phyloP scores from a whole-genome alignment of 2,888 invertebrate genomes.

The Spialia ferax region DNA sequence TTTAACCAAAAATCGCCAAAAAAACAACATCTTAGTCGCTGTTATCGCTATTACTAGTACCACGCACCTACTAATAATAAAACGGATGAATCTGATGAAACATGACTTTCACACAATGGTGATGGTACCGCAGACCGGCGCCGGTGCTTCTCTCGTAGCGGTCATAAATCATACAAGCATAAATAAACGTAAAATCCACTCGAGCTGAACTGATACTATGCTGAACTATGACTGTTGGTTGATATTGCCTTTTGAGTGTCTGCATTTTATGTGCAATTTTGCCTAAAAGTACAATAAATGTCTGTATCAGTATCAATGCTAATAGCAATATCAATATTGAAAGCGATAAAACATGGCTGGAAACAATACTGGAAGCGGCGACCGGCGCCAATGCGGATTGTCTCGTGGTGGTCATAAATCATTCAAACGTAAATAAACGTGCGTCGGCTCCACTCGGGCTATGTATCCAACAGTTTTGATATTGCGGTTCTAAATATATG shows the following conservation, averaged over 20 bases:
- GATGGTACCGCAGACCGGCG: constrained; percentile 12
- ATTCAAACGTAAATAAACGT: constrained; percentile 33
- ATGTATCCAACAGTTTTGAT: neutral
- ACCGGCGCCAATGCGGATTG: constrained; percentile 24
- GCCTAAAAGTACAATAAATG: too few species aligned
- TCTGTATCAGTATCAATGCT: neutral
- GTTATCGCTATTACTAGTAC: too few species aligned
- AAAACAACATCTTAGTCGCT: too few species aligned
- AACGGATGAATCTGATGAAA: too few species aligned
- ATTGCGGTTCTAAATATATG: neutral
- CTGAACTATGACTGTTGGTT: constrained; percentile 3
- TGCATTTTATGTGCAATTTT: neutral
- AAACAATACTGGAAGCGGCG: constrained; percentile 13
- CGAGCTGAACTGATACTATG: too few species aligned
- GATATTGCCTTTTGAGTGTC: neutral
- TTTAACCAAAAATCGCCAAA: too few species aligned
- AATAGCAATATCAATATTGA: neutral
- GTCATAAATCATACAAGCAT: constrained; percentile 32
- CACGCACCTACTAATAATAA: too few species aligned
- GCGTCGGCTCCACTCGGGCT: constrained; percentile 19
- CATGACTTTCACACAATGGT: constrained; percentile 6
- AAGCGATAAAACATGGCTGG: constrained; percentile 4
- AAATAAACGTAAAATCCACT: constrained; percentile 27
- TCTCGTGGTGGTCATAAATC: constrained; percentile 31
- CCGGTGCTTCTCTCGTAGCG: constrained; percentile 25